Evolutionary conservation across 2,797 vertebrate genomes (phyloP).

Genomic region (Sebastes cheni): DNA sequence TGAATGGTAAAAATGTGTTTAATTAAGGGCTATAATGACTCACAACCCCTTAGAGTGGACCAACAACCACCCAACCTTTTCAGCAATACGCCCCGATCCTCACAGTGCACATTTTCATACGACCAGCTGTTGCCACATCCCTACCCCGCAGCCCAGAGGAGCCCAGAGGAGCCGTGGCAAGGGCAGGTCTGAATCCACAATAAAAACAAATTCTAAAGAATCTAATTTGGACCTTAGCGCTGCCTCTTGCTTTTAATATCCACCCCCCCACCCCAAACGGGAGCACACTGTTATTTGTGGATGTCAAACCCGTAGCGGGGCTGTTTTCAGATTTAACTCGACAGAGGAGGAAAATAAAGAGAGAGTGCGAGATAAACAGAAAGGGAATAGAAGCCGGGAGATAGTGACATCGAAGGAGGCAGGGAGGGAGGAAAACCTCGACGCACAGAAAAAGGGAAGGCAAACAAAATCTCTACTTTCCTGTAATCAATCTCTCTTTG

Average conservation of each 20-base stretch:
- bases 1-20: not conserved
- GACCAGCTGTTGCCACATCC: constrained; percentile 41
- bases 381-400: not conserved
- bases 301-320: constrained; percentile 15
- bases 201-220: constrained; percentile 41
- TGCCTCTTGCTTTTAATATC: constrained; percentile 45
- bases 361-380: constrained; percentile 21
- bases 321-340: constrained; percentile 37
- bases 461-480: constrained; percentile 66
- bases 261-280: constrained; percentile 4
- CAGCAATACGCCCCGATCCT: not conserved
- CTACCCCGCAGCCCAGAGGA: not conserved
- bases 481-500: constrained; percentile 80
- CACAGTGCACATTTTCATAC: constrained; percentile 13
- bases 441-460: constrained; percentile 29
- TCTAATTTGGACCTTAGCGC: constrained; percentile 53
- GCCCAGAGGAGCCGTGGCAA: not conserved
- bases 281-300: constrained; percentile 26
- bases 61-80: not conserved
- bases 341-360: constrained; percentile 53
- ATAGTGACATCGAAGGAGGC: constrained; percentile 13
- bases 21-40: not conserved
- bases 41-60: not conserved
- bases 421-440: constrained; percentile 1
- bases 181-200: constrained; percentile 29